These are phyloP conservation scores for Synanthedon myopaeformis DNA, from an alignment of 2,888 invertebrate genomes.

Conservation along the genomic window DNA sequence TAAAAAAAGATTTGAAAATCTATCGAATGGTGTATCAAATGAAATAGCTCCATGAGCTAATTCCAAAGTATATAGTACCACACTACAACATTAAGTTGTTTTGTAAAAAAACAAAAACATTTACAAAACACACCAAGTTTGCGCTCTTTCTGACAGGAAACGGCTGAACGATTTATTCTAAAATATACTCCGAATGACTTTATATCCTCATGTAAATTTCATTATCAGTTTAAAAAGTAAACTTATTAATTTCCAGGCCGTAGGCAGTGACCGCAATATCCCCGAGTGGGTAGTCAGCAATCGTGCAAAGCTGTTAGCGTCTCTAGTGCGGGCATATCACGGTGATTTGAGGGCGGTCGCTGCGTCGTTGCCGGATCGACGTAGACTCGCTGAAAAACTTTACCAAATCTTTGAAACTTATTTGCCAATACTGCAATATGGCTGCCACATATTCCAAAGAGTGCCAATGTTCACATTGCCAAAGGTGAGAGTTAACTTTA, in stretches of 20 bases:
- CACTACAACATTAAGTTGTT: too few relatives aligned
- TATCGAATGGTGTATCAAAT: too few relatives aligned
- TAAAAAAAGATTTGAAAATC: too few relatives aligned
- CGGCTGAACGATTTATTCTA: not conserved
- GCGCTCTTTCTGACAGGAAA: too few relatives aligned
- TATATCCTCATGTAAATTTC: too few relatives aligned
- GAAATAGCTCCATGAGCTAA: too few relatives aligned
- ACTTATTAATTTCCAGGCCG: slow-evolving; percentile 69
- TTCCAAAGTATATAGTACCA: too few relatives aligned
- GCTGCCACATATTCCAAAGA: slow-evolving; percentile 86
- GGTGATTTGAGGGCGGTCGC: slow-evolving; percentile 82
- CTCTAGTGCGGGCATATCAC: slow-evolving; percentile 86
- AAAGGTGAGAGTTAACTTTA: slow-evolving; percentile 66
- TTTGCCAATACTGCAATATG: slow-evolving; percentile 85
- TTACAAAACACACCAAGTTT: too few relatives aligned
- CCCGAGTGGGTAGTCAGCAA: slow-evolving; percentile 85
- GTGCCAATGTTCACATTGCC: slow-evolving; percentile 85
- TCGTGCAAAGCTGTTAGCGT: slow-evolving; percentile 81
- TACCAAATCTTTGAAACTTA: slow-evolving; percentile 91
- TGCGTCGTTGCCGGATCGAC: slow-evolving; percentile 65
- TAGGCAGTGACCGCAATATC: slow-evolving; percentile 88
- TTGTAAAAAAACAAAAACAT: too few relatives aligned
- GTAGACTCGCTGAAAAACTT: slow-evolving; percentile 74
- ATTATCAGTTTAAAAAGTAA: too few relatives aligned
- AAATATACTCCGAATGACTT: not conserved